phyloP scores from a whole-genome alignment of 2,113 vertebrate genomes.

The Engraulis encrasicolus region DNA sequence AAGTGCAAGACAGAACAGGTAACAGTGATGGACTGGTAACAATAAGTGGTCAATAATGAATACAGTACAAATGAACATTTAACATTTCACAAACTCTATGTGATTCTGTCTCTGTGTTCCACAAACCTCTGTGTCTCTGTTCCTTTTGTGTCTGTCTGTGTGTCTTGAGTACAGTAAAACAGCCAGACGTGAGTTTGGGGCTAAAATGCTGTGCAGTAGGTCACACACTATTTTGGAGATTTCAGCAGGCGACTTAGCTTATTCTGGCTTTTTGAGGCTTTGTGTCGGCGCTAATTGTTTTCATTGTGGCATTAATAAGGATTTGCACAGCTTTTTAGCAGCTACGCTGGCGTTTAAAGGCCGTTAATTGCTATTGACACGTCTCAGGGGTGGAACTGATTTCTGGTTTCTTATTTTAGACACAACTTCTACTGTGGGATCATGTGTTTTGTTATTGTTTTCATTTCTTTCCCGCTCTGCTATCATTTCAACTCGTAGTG shows the following conservation, averaged over 20 bases:
- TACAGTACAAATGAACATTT: too few species aligned
- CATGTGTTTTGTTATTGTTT: neutral
- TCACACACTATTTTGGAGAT: neutral
- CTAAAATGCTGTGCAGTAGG: neutral
- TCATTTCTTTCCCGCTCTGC: neutral
- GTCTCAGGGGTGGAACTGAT: neutral
- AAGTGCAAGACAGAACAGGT: too few species aligned
- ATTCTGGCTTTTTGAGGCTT: slow-evolving; percentile 6
- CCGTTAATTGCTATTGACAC: slow-evolving; percentile 2
- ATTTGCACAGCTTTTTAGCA: slow-evolving; percentile 12
- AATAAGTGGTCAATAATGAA: too few species aligned
- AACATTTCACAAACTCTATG: too few species aligned
- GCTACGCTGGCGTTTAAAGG: neutral
- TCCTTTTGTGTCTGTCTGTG: neutral
- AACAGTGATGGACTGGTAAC: too few species aligned
- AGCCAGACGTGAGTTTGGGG: neutral
- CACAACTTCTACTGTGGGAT: neutral
- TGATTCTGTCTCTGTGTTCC: too few species aligned
- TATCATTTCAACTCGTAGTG: neutral
- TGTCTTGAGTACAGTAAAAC: neutral
- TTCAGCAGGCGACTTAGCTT: slow-evolving; percentile 3
- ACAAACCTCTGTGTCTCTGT: neutral
- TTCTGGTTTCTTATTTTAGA: neutral
- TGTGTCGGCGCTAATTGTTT: slow-evolving; percentile 6
- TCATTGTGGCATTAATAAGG: slow-evolving; percentile 11